Conservation (phyloP, 2,113 vertebrate genomes). For the Paratilapia polleni region DNA sequence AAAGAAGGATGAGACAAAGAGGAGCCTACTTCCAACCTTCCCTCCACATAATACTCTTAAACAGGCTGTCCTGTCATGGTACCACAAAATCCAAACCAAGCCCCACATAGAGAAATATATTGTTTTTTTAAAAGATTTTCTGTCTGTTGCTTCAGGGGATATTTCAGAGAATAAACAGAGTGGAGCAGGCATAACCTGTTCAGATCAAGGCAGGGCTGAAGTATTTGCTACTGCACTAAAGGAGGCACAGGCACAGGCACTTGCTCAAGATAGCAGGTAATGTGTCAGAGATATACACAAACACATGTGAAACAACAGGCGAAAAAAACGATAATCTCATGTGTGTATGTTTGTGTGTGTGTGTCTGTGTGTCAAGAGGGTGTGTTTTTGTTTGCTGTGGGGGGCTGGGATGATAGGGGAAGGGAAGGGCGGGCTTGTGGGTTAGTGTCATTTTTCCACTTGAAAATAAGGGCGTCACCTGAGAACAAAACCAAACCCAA, state of each 20-base stretch:
- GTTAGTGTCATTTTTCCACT: slow-evolving; percentile 50
- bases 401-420: slow-evolving; percentile 30
- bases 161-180: not conserved
- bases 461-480: slow-evolving; percentile 60
- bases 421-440: slow-evolving; percentile 32
- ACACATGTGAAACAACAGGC: slow-evolving; percentile 4
- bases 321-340: not conserved
- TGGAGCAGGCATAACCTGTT: slow-evolving; percentile 5
- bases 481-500: slow-evolving; percentile 55
- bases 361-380: slow-evolving; percentile 19
- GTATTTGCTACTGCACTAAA: not conserved
- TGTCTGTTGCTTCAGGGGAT: not conserved
- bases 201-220: not conserved
- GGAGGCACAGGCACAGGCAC: not conserved
- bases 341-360: not conserved
- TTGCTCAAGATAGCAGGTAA: not conserved
- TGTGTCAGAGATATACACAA: not conserved
- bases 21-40: slow-evolving; percentile 34
- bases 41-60: slow-evolving; percentile 2
- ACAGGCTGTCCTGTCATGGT: slow-evolving; percentile 14
- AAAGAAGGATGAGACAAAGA: slow-evolving; percentile 62
- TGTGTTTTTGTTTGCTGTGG: slow-evolving; percentile 44
- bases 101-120: not conserved
- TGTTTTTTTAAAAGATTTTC: not conserved
- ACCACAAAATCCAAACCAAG: slow-evolving; percentile 35